Conservation (phyloP, 2,888 invertebrate genomes). For the Agapetus fuscipes region DNA sequence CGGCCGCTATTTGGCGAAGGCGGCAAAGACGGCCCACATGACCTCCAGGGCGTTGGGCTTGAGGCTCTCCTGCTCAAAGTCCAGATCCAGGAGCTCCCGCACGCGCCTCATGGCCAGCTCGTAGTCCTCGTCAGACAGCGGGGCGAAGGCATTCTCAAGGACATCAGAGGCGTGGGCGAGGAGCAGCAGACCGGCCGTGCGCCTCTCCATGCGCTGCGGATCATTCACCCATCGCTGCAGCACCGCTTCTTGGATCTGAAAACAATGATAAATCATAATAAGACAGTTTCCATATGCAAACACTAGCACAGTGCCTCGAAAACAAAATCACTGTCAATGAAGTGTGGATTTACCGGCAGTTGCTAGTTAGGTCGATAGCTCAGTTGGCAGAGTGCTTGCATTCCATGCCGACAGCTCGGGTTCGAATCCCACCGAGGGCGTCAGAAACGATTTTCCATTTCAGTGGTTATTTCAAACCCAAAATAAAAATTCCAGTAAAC, state of each 20-base stretch:
- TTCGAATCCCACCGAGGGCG: too few relatives aligned
- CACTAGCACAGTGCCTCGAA: not conserved
- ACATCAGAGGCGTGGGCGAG: conserved; percentile 98
- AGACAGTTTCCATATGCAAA: too few relatives aligned
- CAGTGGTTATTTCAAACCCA: too few relatives aligned
- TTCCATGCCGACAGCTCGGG: too few relatives aligned
- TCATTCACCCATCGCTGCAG: conserved; percentile 95
- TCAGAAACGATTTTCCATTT: too few relatives aligned
- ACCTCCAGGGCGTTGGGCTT: conserved; percentile 87
- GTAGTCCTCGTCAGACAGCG: conserved; percentile 94
- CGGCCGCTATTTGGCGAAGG: conserved; percentile 85
- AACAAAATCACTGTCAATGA: not conserved
- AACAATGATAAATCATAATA: conserved; percentile 12
- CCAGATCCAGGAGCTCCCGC: conserved; percentile 88
- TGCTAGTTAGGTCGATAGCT: too few relatives aligned
- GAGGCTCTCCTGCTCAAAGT: conserved; percentile 92
- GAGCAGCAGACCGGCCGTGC: conserved; percentile 87
- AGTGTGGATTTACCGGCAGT: too few relatives aligned
- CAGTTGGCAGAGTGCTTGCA: too few relatives aligned
- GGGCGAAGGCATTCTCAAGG: conserved; percentile 97
- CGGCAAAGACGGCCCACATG: conserved; percentile 98
- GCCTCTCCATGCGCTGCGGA: conserved; percentile 93
- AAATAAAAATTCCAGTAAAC: too few relatives aligned
- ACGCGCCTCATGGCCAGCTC: conserved; percentile 97
- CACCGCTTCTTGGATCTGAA: conserved; percentile 92